phyloP scores from a whole-genome alignment of 2,113 vertebrate genomes.

The Saimiri boliviensis region DNA sequence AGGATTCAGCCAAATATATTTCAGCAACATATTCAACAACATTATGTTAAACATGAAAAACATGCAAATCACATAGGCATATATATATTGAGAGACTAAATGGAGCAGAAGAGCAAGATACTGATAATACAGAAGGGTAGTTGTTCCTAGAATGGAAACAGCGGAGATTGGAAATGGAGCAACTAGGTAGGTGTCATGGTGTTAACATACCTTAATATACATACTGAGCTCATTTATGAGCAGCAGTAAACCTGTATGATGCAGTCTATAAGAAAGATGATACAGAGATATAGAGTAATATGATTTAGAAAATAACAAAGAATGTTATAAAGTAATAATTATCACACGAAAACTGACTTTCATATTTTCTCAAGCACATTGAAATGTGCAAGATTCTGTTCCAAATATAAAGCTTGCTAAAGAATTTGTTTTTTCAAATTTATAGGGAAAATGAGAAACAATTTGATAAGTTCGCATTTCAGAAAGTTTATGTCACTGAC shows the following conservation, averaged over 20 bases:
- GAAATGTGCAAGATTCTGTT: not conserved
- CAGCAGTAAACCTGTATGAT: not conserved
- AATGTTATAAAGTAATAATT: not conserved
- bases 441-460: not conserved
- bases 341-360: not conserved
- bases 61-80: not conserved
- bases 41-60: not conserved
- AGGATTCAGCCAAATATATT: not conserved
- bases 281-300: not conserved
- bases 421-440: not conserved
- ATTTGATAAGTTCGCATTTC: not conserved
- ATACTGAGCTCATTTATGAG: too few relatives aligned
- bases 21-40: not conserved
- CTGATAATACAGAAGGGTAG: not conserved
- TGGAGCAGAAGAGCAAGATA: not conserved
- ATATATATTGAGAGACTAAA: not conserved
- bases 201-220: too few relatives aligned
- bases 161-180: not conserved
- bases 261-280: not conserved
- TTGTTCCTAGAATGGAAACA: not conserved
- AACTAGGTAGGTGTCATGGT: not conserved
- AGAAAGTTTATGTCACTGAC: not conserved
- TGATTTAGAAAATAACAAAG: not conserved
- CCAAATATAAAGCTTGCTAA: not conserved
- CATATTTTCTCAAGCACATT: not conserved